Conservation (phyloP, 2,113 vertebrate species). For the Chaetops frenatus region DNA sequence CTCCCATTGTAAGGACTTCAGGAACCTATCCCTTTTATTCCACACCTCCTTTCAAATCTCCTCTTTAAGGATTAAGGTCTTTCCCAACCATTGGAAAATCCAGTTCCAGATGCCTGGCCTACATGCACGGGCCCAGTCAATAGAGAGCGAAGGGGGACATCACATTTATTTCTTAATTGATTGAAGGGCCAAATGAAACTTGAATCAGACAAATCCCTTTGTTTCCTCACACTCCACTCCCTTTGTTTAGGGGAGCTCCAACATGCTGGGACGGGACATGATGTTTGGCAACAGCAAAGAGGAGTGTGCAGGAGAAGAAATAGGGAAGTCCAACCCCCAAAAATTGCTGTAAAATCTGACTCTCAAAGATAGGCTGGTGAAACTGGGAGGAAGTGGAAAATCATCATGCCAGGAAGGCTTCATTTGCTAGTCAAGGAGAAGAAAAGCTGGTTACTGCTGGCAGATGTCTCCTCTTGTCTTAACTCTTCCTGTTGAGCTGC, state of each 20-base stretch:
- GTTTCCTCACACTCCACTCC: slow-evolving; percentile 17
- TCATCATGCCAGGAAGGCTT: neutral
- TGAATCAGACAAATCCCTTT: slow-evolving; percentile 32
- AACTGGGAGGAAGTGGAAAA: neutral
- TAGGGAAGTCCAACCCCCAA: slow-evolving; percentile 5
- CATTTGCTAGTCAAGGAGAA: neutral
- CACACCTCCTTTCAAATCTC: neutral
- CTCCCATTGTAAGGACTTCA: neutral
- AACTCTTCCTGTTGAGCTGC: neutral
- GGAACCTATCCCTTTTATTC: neutral
- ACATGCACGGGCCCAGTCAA: neutral
- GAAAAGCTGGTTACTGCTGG: neutral
- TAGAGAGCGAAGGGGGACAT: neutral
- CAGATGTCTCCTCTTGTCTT: neutral
- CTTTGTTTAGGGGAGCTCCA: neutral
- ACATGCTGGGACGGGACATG: neutral
- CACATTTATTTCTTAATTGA: slow-evolving; percentile 28
- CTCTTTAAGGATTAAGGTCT: neutral
- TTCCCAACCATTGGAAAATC: slow-evolving; percentile 16
- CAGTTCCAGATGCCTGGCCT: neutral
- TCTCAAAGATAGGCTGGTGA: neutral
- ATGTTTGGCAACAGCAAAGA: neutral
- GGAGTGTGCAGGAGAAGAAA: neutral
- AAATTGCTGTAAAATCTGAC: slow-evolving; percentile 11
- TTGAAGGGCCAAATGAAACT: neutral